A percentile compares a stretch with the other conserved stretches of the same genome.
Evolutionary conservation across 2,113 vertebrate genomes (phyloP).

Genomic region (Dipodomys merriami): DNA sequence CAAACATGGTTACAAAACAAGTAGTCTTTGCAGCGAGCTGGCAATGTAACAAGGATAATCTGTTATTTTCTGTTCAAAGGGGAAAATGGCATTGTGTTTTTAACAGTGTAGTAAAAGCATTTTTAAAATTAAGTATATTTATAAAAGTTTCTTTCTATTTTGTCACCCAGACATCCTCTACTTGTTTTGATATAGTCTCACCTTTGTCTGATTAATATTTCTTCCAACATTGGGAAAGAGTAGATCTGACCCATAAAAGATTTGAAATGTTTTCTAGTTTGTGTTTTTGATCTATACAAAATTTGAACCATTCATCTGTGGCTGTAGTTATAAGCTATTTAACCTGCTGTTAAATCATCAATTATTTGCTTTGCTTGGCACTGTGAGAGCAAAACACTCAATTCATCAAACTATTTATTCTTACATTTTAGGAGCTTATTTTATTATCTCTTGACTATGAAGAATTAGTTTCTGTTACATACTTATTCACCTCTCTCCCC

Average conservation of each 20-base stretch:
- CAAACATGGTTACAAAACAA: not conserved
- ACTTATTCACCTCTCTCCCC: not conserved
- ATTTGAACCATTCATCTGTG: not conserved
- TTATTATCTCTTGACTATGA: not conserved
- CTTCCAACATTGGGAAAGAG: not conserved
- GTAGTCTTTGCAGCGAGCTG: not conserved
- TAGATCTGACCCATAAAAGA: not conserved
- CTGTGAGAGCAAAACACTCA: not conserved
- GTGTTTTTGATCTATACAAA: not conserved
- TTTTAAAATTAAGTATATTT: constrained; percentile 30
- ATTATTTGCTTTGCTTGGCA: not conserved
- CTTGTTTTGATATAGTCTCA: not conserved
- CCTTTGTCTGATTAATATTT: not conserved
- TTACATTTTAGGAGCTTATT: not conserved
- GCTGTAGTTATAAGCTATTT: not conserved
- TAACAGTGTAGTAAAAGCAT: not conserved
- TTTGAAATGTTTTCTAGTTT: constrained; percentile 4
- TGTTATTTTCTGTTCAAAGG: not conserved
- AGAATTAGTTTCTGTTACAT: not conserved
- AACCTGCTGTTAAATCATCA: not conserved
- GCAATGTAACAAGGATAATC: not conserved
- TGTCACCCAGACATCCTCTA: not conserved
- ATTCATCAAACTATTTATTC: not conserved
- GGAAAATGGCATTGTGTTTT: not conserved
- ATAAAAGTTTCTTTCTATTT: not conserved